Conservation (phyloP, 1,140 invertebrate species). For the Varroa destructor region DNA sequence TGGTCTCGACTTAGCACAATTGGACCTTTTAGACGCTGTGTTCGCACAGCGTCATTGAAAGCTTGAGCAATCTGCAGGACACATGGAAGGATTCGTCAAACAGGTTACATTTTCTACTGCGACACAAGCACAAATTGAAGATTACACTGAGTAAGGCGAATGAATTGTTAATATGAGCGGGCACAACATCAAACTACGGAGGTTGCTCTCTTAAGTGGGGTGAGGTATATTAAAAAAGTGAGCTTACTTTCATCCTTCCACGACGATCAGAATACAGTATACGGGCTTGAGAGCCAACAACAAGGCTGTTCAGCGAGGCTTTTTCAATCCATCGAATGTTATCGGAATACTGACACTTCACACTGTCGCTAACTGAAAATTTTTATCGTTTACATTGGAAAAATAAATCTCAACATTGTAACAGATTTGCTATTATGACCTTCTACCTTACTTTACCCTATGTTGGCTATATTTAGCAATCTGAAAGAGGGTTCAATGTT, state of each 20-base stretch:
- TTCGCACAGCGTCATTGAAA: conserved; percentile 49
- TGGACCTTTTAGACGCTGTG: conserved; percentile 45
- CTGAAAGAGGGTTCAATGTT: too few species aligned
- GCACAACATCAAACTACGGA: too few species aligned
- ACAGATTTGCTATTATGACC: too few species aligned
- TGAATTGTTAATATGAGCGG: too few species aligned
- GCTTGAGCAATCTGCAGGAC: conserved; percentile 45
- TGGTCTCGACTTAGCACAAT: conserved; percentile 54
- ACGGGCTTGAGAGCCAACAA: conserved; percentile 51
- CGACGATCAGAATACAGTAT: conserved; percentile 53
- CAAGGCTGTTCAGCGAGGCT: conserved; percentile 49
- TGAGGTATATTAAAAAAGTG: not conserved
- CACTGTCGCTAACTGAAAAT: conserved; percentile 35
- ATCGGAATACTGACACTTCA: conserved; percentile 49
- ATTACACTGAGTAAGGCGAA: too few species aligned
- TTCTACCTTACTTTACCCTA: too few species aligned
- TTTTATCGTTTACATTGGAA: conserved; percentile 16
- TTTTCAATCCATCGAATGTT: conserved; percentile 53
- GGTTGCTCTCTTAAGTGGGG: not conserved
- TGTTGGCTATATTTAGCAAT: too few species aligned
- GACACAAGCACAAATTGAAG: too few species aligned
- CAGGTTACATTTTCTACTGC: too few species aligned
- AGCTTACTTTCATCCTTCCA: conserved; percentile 40
- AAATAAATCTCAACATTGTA: too few species aligned
- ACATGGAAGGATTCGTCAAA: conserved; percentile 24